Conservation (phyloP, 2,797 vertebrate species). For the Toxotes lorentzi region DNA sequence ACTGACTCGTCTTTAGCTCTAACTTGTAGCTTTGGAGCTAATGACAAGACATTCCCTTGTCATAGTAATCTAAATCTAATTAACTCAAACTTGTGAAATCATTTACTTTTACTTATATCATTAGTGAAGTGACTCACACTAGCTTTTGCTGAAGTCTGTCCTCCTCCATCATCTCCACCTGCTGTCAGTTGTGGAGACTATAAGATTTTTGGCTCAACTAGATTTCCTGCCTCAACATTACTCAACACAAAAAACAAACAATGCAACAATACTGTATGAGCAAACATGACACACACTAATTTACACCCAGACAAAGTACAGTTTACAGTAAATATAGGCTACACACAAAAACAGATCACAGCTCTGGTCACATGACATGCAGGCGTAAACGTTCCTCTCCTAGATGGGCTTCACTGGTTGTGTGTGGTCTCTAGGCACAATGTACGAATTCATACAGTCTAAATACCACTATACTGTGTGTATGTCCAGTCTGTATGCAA, state of each 20-base stretch:
- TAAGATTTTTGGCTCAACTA: not conserved
- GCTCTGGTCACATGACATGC: not conserved
- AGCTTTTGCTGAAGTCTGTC: not conserved
- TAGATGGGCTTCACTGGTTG: not conserved
- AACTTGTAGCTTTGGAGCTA: slow-evolving; percentile 6
- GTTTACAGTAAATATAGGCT: slow-evolving; percentile 11
- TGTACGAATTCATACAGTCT: not conserved
- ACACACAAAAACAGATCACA: slow-evolving; percentile 13
- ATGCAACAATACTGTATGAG: too few relatives aligned
- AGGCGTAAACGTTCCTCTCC: not conserved
- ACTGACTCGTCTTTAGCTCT: not conserved
- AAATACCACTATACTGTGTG: not conserved
- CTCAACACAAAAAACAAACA: too few relatives aligned
- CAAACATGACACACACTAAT: slow-evolving; percentile 1
- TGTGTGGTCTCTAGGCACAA: not conserved
- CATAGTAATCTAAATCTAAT: not conserved
- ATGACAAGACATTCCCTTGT: not conserved
- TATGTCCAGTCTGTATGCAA: not conserved
- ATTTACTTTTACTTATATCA: not conserved
- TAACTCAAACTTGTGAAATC: not conserved
- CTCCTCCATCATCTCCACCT: too few relatives aligned
- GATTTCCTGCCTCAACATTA: not conserved
- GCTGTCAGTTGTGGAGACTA: too few relatives aligned
- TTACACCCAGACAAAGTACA: slow-evolving; percentile 2
- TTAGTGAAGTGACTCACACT: not conserved